Conservation (phyloP, 1,140 invertebrate species). For the Lepidurus packardi region DNA sequence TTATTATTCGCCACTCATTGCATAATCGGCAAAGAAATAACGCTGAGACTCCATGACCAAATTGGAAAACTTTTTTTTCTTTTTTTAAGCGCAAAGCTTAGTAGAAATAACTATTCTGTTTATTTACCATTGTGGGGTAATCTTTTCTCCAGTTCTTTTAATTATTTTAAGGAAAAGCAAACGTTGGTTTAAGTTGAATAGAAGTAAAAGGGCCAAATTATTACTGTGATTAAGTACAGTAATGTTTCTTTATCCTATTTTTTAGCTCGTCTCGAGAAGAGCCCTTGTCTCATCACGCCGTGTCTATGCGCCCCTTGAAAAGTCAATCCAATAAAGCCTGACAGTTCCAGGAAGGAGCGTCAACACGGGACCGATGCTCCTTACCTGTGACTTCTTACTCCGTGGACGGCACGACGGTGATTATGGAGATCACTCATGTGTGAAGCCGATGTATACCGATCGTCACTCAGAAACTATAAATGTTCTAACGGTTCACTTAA, state of each 20-base stretch:
- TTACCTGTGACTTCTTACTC: neutral
- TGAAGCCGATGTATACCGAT: neutral
- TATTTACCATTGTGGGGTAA: too few species aligned
- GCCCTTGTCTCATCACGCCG: neutral
- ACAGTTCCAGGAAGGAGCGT: slow-evolving; percentile 3
- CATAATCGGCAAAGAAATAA: too few species aligned
- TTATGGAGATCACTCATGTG: slow-evolving; percentile 12
- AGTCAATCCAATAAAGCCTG: slow-evolving; percentile 3
- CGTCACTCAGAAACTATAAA: too few species aligned
- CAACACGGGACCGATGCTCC: neutral
- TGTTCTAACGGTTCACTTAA: too few species aligned
- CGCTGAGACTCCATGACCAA: too few species aligned
- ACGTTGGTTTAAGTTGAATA: too few species aligned
- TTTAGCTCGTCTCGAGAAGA: neutral
- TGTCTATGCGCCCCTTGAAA: slow-evolving; percentile 11
- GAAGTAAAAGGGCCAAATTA: neutral
- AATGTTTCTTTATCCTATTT: neutral
- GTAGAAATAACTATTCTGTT: too few species aligned
- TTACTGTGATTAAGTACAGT: neutral
- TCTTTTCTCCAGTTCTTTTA: too few species aligned
- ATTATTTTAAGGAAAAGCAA: too few species aligned
- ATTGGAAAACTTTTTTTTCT: too few species aligned
- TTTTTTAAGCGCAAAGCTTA: too few species aligned
- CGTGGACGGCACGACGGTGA: neutral
- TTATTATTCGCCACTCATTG: too few species aligned